Percentiles rank a stretch among this genome's conserved stretches.
phyloP scores from a whole-genome alignment of 2,888 invertebrate species.

The Hirtodrosophila alboralis region DNA sequence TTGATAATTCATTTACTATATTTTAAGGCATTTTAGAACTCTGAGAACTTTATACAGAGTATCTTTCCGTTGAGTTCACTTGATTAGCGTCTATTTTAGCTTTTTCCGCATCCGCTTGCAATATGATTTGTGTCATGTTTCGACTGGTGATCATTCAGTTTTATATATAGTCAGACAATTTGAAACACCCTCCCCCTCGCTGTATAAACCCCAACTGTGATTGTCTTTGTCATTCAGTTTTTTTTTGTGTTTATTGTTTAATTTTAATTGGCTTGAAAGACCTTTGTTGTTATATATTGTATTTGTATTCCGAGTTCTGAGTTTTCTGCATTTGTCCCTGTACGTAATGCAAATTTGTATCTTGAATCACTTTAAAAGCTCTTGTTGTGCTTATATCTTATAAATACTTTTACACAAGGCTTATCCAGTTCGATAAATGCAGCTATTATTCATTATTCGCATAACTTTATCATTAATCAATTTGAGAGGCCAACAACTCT shows the following conservation, averaged over 20 bases:
- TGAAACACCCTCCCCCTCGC: neutral
- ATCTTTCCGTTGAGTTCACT: neutral
- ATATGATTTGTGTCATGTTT: constrained; percentile 73
- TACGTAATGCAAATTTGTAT: constrained; percentile 37
- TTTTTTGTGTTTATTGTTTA: constrained; percentile 55
- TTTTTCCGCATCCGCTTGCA: constrained; percentile 77
- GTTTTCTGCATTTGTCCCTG: constrained; percentile 10
- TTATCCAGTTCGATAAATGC: constrained; percentile 25
- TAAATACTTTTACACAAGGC: constrained; percentile 8
- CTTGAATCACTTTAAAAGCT: constrained; percentile 46
- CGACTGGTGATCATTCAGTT: constrained; percentile 65
- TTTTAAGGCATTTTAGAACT: no score
- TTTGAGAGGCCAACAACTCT: constrained; percentile 7
- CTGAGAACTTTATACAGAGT: no score
- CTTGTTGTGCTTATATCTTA: constrained; percentile 22
- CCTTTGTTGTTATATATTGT: constrained; percentile 46
- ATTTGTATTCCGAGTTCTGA: constrained; percentile 3
- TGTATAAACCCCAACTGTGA: neutral
- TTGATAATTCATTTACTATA: no score
- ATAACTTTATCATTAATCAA: constrained; percentile 21
- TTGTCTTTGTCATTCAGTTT: constrained; percentile 29
- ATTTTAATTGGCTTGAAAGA: constrained; percentile 61
- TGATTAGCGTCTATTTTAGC: constrained; percentile 15
- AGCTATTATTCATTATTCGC: constrained; percentile 29
- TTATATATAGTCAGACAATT: constrained; percentile 23